Percentiles rank a stretch among this genome's conserved stretches.
These are phyloP conservation scores for Piscicola geometra DNA, from an alignment of 2,888 invertebrate species.

Conservation along the genomic window DNA sequence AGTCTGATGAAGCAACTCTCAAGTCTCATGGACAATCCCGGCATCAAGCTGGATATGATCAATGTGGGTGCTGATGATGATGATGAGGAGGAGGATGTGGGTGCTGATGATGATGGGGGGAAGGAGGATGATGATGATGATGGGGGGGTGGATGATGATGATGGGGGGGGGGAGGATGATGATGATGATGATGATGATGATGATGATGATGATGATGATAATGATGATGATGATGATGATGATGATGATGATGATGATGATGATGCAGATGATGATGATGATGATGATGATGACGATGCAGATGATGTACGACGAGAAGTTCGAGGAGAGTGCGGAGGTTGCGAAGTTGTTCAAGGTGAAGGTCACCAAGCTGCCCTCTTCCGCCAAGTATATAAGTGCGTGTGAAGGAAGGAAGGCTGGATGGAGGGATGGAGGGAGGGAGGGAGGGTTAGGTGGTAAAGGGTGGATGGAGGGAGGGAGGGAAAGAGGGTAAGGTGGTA, in stretches of 20 bases:
- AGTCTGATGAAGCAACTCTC: conserved; percentile 57
- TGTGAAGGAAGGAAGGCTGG: too few species aligned
- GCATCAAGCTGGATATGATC: conserved; percentile 57
- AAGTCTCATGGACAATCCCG: conserved; percentile 60
- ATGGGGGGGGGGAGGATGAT: neutral
- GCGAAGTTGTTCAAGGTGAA: conserved; percentile 29
- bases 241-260: conserved; percentile 21
- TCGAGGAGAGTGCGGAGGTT: conserved; percentile 39
- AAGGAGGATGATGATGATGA: too few species aligned
- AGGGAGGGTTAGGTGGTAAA: too few species aligned
- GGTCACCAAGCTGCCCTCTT: conserved; percentile 51
- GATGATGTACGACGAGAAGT: conserved; percentile 55
- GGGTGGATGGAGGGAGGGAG: too few species aligned
- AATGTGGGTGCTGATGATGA: conserved; percentile 47
- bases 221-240: conserved; percentile 18
- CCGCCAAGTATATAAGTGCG: conserved; percentile 43
- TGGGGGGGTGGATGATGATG: neutral
- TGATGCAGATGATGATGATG: conserved; percentile 32
- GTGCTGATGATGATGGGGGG: too few species aligned
- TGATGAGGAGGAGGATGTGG: neutral
- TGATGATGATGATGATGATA: conserved; percentile 32
- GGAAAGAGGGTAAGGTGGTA: too few species aligned
- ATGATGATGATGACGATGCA: conserved; percentile 39
- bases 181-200: conserved; percentile 26
- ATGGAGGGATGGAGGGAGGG: too few species aligned